These are phyloP conservation scores for Lasioglossum albipes DNA, from an alignment of 1,140 invertebrate species.

Conservation along the genomic window DNA sequence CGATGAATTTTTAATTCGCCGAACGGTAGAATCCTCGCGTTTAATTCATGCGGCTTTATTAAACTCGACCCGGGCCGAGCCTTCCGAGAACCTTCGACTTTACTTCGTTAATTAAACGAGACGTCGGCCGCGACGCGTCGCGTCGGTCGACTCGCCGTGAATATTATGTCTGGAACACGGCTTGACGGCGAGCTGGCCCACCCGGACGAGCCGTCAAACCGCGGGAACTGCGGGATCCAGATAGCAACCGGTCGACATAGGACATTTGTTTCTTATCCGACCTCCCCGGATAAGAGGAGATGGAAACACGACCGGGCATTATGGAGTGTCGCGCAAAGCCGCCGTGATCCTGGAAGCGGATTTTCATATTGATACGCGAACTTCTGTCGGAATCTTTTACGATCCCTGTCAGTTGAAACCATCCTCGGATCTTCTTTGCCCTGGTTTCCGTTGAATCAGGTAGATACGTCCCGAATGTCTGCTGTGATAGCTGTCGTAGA, in stretches of 20 bases:
- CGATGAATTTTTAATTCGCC: slow-evolving; percentile 33
- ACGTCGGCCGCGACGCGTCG: neutral
- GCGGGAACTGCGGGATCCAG: neutral
- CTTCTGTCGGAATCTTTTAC: neutral
- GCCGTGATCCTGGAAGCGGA: slow-evolving; percentile 21
- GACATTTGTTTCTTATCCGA: neutral
- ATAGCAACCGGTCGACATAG: neutral
- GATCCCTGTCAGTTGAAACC: neutral
- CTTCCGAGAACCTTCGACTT: neutral
- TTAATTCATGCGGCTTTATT: slow-evolving; percentile 36
- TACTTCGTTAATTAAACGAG: slow-evolving; percentile 39
- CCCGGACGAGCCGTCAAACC: neutral
- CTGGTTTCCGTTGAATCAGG: too few species aligned
- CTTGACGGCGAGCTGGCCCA: neutral
- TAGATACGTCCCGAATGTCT: too few species aligned
- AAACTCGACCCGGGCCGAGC: neutral
- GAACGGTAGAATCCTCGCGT: neutral
- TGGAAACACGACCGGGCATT: slow-evolving; percentile 9
- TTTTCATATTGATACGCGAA: slow-evolving; percentile 34
- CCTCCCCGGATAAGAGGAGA: neutral
- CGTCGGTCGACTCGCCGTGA: neutral
- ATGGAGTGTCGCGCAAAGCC: slow-evolving; percentile 16
- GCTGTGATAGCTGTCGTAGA: too few species aligned
- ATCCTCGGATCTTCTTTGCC: neutral
- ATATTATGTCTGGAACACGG: slow-evolving; percentile 20